A percentile compares a stretch with the other conserved stretches of the same genome.
Conservation (phyloP, 2,113 vertebrate genomes). For the Acrocephalus kingi region DNA sequence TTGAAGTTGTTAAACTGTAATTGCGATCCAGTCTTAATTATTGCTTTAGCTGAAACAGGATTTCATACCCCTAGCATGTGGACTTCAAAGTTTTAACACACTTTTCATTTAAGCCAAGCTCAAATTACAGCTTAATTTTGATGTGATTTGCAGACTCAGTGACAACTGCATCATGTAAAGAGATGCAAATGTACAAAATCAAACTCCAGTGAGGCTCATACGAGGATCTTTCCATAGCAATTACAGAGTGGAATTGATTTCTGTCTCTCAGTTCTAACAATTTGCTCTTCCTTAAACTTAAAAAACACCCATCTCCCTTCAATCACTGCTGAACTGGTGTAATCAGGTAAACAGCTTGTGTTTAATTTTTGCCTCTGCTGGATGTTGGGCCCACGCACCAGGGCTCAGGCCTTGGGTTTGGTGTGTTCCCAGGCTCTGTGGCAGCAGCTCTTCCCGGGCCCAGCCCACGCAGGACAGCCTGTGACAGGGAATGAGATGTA, state of each 20-base stretch:
- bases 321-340: background rate
- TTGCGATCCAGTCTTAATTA: background rate
- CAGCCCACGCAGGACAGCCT: conserved; percentile 46
- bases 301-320: background rate
- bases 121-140: conserved; percentile 29
- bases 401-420: background rate
- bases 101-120: conserved; percentile 9
- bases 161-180: background rate
- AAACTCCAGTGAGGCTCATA: background rate
- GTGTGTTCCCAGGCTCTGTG: background rate
- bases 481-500: conserved; percentile 32
- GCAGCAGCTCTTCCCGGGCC: background rate
- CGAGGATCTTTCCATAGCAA: background rate
- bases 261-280: background rate
- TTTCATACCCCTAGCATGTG: background rate
- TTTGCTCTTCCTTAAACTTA: conserved; percentile 18
- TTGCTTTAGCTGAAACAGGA: background rate
- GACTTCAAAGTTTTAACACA: background rate
- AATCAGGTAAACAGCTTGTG: conserved; percentile 60
- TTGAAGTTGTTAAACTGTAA: background rate
- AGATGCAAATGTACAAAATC: background rate
- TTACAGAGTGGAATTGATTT: background rate
- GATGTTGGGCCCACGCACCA: conserved; percentile 30
- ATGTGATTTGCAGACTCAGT: background rate
- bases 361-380: conserved; percentile 47